phyloP scores from a whole-genome alignment of 2,888 invertebrate species.

The Drosophila kambysellisi region DNA sequence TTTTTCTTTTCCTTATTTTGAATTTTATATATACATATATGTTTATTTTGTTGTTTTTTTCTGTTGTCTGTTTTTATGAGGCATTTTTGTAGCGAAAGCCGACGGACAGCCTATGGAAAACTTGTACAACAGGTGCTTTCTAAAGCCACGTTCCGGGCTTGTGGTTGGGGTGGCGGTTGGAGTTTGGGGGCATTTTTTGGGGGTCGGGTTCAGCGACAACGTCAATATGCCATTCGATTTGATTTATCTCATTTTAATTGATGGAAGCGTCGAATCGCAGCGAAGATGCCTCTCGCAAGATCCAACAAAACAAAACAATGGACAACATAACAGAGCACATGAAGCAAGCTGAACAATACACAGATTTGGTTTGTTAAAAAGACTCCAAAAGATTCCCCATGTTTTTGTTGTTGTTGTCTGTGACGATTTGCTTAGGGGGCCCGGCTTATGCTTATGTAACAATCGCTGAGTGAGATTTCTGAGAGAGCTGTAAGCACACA shows the following conservation, averaged over 20 bases:
- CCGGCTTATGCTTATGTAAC: constrained; percentile 63
- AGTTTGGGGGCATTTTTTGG: constrained; percentile 28
- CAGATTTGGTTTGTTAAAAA: constrained; percentile 73
- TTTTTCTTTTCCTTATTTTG: constrained; percentile 19
- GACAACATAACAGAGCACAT: constrained; percentile 54
- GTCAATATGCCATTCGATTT: constrained; percentile 64
- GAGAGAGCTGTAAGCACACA: constrained; percentile 36
- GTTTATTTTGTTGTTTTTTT: constrained; percentile 41
- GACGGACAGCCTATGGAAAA: constrained; percentile 61
- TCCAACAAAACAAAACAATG: constrained; percentile 53
- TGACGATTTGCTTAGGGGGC: constrained; percentile 64
- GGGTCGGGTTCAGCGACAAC: constrained; percentile 29
- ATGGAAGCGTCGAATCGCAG: constrained; percentile 62
- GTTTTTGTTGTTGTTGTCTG: constrained; percentile 12
- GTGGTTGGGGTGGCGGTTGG: constrained; percentile 6
- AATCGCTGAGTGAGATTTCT: constrained; percentile 29
- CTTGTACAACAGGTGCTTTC: constrained; percentile 78
- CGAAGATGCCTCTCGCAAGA: constrained; percentile 22
- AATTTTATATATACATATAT: constrained; percentile 28
- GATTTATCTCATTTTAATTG: constrained; percentile 80
- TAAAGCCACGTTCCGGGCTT: constrained; percentile 42
- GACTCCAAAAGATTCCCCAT: constrained; percentile 13
- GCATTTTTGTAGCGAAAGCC: constrained; percentile 81
- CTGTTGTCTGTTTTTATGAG: constrained; percentile 69
- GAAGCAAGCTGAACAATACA: constrained; percentile 64